These are phyloP conservation scores for Hycleus phaleratus DNA, from an alignment of 1,140 invertebrate species.

Conservation along the genomic window DNA sequence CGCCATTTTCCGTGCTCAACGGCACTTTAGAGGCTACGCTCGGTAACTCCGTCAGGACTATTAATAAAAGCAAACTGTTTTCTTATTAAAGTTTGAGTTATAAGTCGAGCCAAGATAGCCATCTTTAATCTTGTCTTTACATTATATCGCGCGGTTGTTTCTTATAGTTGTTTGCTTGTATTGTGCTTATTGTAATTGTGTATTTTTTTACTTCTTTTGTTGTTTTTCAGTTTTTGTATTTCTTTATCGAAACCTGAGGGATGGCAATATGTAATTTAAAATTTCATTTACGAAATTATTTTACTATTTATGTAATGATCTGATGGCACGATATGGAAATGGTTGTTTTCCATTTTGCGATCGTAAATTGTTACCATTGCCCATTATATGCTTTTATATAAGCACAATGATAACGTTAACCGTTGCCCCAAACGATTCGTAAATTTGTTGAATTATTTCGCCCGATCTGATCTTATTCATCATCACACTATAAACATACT, in stretches of 20 bases:
- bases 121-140: conserved; percentile 34
- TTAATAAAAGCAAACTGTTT: conserved; percentile 29
- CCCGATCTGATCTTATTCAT: not conserved
- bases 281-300: conserved; percentile 27
- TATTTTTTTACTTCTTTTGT: conserved; percentile 15
- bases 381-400: not conserved
- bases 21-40: conserved; percentile 18
- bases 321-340: conserved; percentile 10
- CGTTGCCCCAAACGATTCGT: not conserved
- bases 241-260: not conserved
- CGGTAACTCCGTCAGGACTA: conserved; percentile 18
- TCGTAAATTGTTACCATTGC: conserved; percentile 3
- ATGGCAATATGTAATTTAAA: conserved; percentile 28
- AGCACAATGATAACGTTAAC: not conserved
- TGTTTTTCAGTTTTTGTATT: no score
- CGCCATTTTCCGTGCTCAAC: conserved; percentile 18
- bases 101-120: conserved; percentile 29
- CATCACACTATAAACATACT: no score
- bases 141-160: conserved; percentile 16
- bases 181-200: conserved; percentile 9
- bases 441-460: not conserved
- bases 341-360: conserved; percentile 1
- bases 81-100: conserved; percentile 34
- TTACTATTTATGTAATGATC: conserved; percentile 15
- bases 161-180: no score